Conservation (phyloP, 2,888 invertebrate genomes). For the Didymodactylos carnosus region DNA sequence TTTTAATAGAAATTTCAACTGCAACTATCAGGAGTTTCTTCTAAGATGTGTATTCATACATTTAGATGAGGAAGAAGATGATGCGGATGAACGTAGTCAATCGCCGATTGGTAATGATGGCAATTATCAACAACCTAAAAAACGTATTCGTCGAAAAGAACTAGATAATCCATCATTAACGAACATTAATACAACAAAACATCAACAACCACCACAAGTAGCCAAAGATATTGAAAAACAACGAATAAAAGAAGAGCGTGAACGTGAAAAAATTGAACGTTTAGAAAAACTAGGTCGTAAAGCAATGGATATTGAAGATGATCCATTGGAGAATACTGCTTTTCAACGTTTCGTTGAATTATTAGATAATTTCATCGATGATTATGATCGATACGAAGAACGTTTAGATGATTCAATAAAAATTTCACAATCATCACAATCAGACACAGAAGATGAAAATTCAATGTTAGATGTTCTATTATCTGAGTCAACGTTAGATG, state of each 20-base stretch:
- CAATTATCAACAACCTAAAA: not conserved
- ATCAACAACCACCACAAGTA: too few relatives aligned
- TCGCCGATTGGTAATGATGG: not conserved
- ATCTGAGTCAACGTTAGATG: not conserved
- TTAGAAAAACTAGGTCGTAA: too few relatives aligned
- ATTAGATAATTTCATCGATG: conserved; percentile 5
- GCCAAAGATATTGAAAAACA: not conserved
- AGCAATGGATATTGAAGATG: not conserved
- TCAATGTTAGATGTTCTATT: not conserved
- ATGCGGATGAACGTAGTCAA: not conserved
- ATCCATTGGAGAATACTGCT: conserved; percentile 3
- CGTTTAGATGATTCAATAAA: not conserved
- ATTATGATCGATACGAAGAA: conserved; percentile 5
- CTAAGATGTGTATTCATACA: too few relatives aligned
- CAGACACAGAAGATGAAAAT: not conserved
- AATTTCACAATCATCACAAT: not conserved
- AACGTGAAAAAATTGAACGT: too few relatives aligned
- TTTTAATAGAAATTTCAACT: too few relatives aligned
- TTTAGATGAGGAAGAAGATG: not conserved
- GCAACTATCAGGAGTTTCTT: too few relatives aligned
- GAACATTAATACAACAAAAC: too few relatives aligned
- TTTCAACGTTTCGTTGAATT: conserved; percentile 3
- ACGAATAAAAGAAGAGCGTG: not conserved
- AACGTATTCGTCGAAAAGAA: not conserved
- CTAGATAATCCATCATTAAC: not conserved